A percentile compares a stretch with the other conserved stretches of the same genome.
These are phyloP conservation scores for Drosophila lini DNA, from an alignment of 1,140 invertebrate species.

Conservation along the genomic window DNA sequence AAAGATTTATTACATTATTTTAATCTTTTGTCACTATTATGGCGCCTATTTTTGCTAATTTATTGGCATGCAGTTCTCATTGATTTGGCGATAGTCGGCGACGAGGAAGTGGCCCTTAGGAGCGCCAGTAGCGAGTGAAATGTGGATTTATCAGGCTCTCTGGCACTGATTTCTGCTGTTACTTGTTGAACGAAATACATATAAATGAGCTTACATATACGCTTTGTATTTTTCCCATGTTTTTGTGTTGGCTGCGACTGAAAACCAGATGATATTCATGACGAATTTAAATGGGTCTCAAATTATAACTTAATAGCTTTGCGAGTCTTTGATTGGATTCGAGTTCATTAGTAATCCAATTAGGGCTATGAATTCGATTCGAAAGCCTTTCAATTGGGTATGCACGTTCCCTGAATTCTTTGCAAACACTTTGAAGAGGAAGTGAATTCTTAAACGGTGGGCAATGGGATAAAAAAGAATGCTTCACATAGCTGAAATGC, in stretches of 20 bases:
- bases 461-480: conserved; percentile 18
- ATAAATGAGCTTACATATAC: conserved; percentile 16
- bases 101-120: conserved; percentile 16
- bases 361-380: conserved; percentile 17
- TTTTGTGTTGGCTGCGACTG: conserved; percentile 18
- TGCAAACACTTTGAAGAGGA: conserved; percentile 11
- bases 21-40: conserved; percentile 75
- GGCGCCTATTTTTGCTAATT: conserved; percentile 53
- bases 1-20: conserved; percentile 72
- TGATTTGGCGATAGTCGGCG: neutral
- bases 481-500: conserved; percentile 19
- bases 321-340: conserved; percentile 9
- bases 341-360: conserved; percentile 14
- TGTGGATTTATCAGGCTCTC: conserved; percentile 54
- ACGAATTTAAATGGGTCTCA: conserved; percentile 36
- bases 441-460: conserved; percentile 9
- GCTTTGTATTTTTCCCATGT: conserved; percentile 2
- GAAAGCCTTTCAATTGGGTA: neutral
- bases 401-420: neutral
- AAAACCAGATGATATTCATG: conserved; percentile 42
- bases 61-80: conserved; percentile 39
- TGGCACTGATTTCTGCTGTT: conserved; percentile 29
- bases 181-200: conserved; percentile 20
- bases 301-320: conserved; percentile 40
- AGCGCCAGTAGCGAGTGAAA: conserved; percentile 25